Conservation (phyloP, 2,113 vertebrate species). For the Stigmatopora argus region DNA sequence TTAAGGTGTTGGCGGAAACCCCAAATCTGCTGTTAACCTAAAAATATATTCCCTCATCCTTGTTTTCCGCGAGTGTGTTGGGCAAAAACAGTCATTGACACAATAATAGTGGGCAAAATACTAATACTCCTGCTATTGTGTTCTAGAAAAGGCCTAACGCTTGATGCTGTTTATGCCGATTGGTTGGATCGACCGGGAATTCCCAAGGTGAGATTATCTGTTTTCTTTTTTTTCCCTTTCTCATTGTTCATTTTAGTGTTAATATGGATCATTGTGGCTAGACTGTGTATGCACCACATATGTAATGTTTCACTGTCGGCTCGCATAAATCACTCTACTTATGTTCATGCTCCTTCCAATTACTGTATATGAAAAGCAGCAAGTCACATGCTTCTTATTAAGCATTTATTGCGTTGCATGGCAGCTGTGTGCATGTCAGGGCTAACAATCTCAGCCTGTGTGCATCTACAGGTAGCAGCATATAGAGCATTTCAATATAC, state of each 20-base stretch:
- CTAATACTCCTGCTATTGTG: slow-evolving; percentile 58
- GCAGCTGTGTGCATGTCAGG: background rate
- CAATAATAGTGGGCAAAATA: slow-evolving; percentile 47
- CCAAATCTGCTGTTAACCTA: slow-evolving; percentile 24
- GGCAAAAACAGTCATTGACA: slow-evolving; percentile 45
- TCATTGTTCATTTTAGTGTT: slow-evolving; percentile 6
- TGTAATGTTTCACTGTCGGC: slow-evolving; percentile 1
- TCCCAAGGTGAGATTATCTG: slow-evolving; percentile 75
- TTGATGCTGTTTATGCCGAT: slow-evolving; percentile 77
- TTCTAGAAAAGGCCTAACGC: slow-evolving; percentile 80
- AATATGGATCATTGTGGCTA: background rate
- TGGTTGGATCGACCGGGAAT: slow-evolving; percentile 91
- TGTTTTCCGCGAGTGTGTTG: slow-evolving; percentile 50
- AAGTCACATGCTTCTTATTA: slow-evolving; percentile 5
- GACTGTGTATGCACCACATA: background rate
- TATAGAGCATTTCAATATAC: background rate
- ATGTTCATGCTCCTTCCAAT: slow-evolving; percentile 6
- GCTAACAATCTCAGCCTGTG: background rate
- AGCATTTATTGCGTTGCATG: background rate
- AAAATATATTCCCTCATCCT: slow-evolving; percentile 41
- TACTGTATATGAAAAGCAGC: background rate
- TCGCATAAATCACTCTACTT: slow-evolving; percentile 1
- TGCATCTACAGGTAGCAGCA: background rate
- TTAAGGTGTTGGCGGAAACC: slow-evolving; percentile 44
- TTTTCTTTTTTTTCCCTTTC: slow-evolving; percentile 9